Conservation (phyloP, 2,113 vertebrate genomes). For the Sebastes schlegelii region DNA sequence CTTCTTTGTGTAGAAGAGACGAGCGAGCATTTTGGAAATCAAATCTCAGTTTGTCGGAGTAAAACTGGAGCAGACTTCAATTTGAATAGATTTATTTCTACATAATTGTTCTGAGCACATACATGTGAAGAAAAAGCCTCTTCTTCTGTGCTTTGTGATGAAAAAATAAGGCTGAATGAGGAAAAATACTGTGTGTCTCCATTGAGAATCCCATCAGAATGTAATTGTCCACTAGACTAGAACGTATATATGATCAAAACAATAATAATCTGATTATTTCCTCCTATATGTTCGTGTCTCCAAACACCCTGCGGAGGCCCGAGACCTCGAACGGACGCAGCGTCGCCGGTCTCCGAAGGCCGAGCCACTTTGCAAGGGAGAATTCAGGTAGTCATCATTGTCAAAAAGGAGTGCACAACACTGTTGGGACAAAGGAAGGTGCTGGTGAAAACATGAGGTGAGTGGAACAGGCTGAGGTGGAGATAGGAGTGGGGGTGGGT, state of each 20-base stretch:
- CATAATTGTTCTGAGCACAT: conserved; percentile 76
- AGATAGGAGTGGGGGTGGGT: not conserved
- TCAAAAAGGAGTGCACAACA: conserved; percentile 72
- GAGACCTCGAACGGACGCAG: conserved; percentile 15
- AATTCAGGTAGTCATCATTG: conserved; percentile 65
- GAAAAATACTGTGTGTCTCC: conserved; percentile 12
- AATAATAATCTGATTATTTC: not conserved
- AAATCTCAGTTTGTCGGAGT: conserved; percentile 83
- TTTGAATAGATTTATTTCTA: conserved; percentile 78
- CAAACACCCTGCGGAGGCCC: conserved; percentile 15
- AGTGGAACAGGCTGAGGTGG: conserved; percentile 73
- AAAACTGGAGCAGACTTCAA: conserved; percentile 78
- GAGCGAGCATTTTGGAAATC: conserved; percentile 85
- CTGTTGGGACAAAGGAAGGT: conserved; percentile 76
- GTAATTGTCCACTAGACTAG: not conserved
- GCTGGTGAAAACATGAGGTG: conserved; percentile 74
- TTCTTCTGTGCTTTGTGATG: conserved; percentile 51
- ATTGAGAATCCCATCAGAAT: conserved; percentile 29
- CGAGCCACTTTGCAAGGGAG: conserved; percentile 65
- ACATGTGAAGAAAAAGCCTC: conserved; percentile 24
- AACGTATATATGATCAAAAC: not conserved
- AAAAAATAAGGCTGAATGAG: conserved; percentile 47
- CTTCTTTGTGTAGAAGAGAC: conserved; percentile 83
- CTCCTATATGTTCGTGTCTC: not conserved
- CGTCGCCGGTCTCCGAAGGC: conserved; percentile 60